phyloP scores from a whole-genome alignment of 2,888 invertebrate species.

The Coleophora flavipennella region DNA sequence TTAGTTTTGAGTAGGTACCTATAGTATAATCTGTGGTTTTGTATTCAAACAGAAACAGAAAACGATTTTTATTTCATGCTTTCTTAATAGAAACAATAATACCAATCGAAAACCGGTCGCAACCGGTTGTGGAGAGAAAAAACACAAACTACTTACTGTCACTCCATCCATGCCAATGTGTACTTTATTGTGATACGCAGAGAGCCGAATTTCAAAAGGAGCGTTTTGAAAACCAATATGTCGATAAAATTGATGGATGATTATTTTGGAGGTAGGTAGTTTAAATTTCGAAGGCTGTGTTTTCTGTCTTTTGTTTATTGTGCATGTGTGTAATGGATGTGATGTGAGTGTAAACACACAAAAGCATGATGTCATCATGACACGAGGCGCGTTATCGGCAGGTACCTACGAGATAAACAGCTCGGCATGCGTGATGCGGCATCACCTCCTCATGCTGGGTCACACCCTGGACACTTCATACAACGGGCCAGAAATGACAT shows the following conservation, averaged over 20 bases:
- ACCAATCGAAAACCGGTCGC: background rate
- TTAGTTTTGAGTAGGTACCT: too few species aligned
- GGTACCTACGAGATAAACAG: background rate
- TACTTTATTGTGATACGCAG: background rate
- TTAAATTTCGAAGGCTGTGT: background rate
- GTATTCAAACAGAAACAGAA: too few species aligned
- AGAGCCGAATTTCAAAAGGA: background rate
- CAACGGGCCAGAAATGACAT: too few species aligned
- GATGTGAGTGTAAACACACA: background rate
- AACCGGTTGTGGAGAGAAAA: background rate
- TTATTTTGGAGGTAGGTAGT: slow-evolving; percentile 2
- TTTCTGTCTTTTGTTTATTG: background rate
- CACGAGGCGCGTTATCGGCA: background rate
- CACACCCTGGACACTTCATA: too few species aligned
- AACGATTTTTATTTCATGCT: too few species aligned
- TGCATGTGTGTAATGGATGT: background rate
- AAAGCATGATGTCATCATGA: too few species aligned
- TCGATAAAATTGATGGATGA: slow-evolving; percentile 1
- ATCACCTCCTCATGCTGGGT: too few species aligned
- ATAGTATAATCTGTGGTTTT: too few species aligned
- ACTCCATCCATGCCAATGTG: background rate
- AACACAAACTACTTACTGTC: background rate
- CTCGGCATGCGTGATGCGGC: too few species aligned
- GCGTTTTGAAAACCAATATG: background rate
- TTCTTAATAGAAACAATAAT: background rate